Evolutionary conservation across 2,113 vertebrate species (phyloP), one percentile per base, ranked within the genome.

Genomic region (Antigone vipio): DNA sequence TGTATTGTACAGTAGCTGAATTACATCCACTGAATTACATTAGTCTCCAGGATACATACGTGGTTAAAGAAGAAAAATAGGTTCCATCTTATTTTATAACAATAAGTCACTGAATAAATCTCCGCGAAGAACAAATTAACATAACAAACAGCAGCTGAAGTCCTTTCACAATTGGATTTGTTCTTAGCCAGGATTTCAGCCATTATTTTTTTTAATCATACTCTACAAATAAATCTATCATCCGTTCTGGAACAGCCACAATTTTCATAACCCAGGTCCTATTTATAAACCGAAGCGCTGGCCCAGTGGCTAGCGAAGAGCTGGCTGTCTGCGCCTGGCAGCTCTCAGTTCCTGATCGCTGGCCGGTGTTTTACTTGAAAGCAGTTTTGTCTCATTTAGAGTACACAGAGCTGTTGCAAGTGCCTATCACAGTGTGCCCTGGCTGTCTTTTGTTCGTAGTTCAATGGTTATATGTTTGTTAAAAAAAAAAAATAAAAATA

Each of bases 341-440:
- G 15, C 72, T 85, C 91, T n/a, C 21, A 40, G 42, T 76, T 89
- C 40, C 77, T 58, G 66, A 35, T 55, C 3, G 1, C 29, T 56
- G 59, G 38, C 53, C 49, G 35, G 6, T 68, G 73, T 63, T 94
- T 85, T 55, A 86, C 38, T 80, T 89, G 34, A 88, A 94, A 85
- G 62, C 50, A 60, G 66, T 90, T 97, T 83, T 72, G 23, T 35
- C 64, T 91, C 66, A 22, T 44, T 56, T 64, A 23, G 30, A 75
- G 50, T 17, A 15, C 4, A 18, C 9, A 5, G 72, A 92, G 85
- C 93, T 76, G 67, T 85, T 91, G 40, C 38, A 94, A 95, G 92
- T 86, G 88, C 88, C 93, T 96, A 69, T 96, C 72, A 75, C 27
- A 18, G 66, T 34, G 68, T 95, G 84, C 67, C 77, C 93, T 67